Evolutionary conservation across 2,113 vertebrate genomes (phyloP).

Genomic region (Passer domesticus): DNA sequence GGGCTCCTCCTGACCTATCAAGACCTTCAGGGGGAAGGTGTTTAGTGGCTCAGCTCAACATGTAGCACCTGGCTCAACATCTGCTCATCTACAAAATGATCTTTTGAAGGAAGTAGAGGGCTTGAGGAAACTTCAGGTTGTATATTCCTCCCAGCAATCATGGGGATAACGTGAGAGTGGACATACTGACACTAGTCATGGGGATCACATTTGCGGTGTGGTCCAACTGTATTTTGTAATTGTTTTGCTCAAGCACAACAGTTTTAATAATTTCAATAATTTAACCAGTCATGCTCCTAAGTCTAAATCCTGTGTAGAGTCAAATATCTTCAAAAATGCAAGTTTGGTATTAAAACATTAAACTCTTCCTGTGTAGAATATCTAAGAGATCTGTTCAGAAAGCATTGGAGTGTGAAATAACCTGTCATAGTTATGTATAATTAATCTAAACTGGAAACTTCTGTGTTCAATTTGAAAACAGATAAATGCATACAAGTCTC

Average conservation of each 20-base stretch:
- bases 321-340: background rate
- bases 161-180: background rate
- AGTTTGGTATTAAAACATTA: background rate
- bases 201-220: background rate
- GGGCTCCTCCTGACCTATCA: background rate
- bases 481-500: background rate
- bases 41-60: background rate
- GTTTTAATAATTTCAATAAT: background rate
- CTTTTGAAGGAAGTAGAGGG: background rate
- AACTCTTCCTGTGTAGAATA: background rate
- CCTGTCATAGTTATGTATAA: background rate
- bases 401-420: background rate
- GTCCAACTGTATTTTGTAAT: background rate
- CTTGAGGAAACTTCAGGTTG: background rate
- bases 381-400: background rate
- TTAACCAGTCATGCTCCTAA: accelerated
- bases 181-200: accelerated
- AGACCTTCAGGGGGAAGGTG: background rate
- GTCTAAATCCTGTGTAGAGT: background rate
- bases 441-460: background rate
- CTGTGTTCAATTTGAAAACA: background rate
- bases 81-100: background rate
- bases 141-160: background rate
- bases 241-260: background rate
- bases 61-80: background rate